phyloP scores from a whole-genome alignment of 2,888 invertebrate genomes.

The Eristalis tenax region DNA sequence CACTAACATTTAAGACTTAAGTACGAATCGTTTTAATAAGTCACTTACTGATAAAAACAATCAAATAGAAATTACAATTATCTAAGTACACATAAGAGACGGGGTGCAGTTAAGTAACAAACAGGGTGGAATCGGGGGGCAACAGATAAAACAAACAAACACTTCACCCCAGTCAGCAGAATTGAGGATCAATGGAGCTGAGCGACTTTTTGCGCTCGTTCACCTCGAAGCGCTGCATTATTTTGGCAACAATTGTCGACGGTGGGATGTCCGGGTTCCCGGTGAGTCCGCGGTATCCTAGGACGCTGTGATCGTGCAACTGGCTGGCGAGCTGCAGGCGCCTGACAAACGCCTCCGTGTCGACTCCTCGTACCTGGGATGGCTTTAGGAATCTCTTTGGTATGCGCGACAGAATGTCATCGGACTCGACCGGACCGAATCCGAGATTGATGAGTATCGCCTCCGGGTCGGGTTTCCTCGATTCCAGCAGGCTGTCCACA shows the following conservation, averaged over 20 bases:
- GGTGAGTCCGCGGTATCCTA: constrained; percentile 89
- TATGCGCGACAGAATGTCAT: constrained; percentile 88
- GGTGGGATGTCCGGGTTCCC: constrained; percentile 90
- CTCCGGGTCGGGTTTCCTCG: constrained; percentile 93
- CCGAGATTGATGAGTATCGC: constrained; percentile 91
- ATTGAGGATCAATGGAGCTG: constrained; percentile 76
- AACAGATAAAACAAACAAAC: constrained; percentile 10
- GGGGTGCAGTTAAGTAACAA: constrained; percentile 46
- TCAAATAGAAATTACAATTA: constrained; percentile 53
- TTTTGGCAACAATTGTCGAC: constrained; percentile 91
- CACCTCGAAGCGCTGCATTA: constrained; percentile 87
- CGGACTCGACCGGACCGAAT: constrained; percentile 88
- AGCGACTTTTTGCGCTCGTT: constrained; percentile 82
- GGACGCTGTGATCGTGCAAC: constrained; percentile 88
- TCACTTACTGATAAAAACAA: constrained; percentile 70
- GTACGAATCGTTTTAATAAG: constrained; percentile 65
- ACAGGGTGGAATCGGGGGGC: neutral
- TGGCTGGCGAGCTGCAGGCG: constrained; percentile 88
- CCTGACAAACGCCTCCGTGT: constrained; percentile 88
- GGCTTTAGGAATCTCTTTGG: constrained; percentile 91
- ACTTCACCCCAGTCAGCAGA: constrained; percentile 14
- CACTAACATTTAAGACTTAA: constrained; percentile 34
- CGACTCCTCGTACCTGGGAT: constrained; percentile 89
- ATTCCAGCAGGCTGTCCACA: constrained; percentile 91
- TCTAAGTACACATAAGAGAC: constrained; percentile 53